Base-by-base conservation (phyloP, 1,140 invertebrate species). In the Leguminivora glycinivorella region DNA sequence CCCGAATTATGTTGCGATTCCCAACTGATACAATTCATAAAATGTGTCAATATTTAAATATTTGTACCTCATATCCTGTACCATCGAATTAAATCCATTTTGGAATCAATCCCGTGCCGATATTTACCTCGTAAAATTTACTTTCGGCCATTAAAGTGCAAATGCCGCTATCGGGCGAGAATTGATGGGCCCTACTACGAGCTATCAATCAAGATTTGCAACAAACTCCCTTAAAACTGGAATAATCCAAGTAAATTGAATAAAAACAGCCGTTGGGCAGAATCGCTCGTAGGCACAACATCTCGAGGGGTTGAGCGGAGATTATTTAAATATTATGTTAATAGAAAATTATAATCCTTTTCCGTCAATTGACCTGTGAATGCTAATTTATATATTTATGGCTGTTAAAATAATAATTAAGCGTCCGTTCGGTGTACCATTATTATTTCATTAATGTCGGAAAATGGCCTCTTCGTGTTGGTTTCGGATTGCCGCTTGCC, bases 181-280 rank as follows among this genome's bases (percentile, higher is more conserved):
- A 85, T 85, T 85, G 78, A 85, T 85, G 76, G 79, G 74, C 70
- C 71, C 74, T 74, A 76, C 80, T 83, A 75, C 73, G 72, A 79
- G 71, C 82, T 77, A 83, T 83, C 81, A 83, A 85, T 85, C 83
- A 83, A 83, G 83, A 83, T 85, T 85, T 83, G 73, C 72, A 79
- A 76, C 76, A 79, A 78, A 74, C 76, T 76, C 76, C 72, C 68
- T 78, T 75, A 66, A 74, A 79, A 81, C 73, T 78, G 73, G 73
- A 74, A 73, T 79, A 77, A 80, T 73, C 73, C 70, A 52, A 74
- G 74, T 74, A 82, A 83, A 85, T 83, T 83, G 81, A 83, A 82
- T 83, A 83, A 83, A 83, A 82, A 83, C 74, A 78, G 68, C 71
- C 78, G 56, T 74, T 78, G 71, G 72, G 73, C 70, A 66, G 67